These are phyloP conservation scores for Drosophila melanosoma DNA, from an alignment of 2,888 invertebrate genomes.

Conservation along the genomic window DNA sequence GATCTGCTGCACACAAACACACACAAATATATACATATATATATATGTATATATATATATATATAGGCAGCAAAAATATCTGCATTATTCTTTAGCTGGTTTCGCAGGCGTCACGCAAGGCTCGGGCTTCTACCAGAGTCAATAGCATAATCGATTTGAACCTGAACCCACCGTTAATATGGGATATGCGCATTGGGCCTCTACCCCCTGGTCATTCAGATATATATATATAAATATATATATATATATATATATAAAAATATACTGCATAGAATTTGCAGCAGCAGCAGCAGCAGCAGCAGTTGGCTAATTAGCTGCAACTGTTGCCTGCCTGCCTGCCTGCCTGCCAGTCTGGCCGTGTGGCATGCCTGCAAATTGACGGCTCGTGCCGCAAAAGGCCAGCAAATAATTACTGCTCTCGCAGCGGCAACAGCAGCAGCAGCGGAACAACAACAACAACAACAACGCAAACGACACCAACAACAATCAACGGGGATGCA, in stretches of 20 bases:
- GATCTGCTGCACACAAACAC: constrained; percentile 2
- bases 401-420: constrained; percentile 49
- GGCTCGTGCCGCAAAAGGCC: constrained; percentile 71
- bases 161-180: constrained; percentile 66
- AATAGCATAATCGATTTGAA: constrained; percentile 81
- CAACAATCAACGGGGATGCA: constrained; percentile 57
- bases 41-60: constrained; percentile 14
- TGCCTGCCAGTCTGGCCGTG: constrained; percentile 16
- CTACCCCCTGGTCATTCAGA: constrained; percentile 7
- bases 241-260: not conserved
- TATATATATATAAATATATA: not conserved
- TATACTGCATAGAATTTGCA: constrained; percentile 57
- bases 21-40: not conserved
- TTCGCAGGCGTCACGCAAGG: constrained; percentile 41
- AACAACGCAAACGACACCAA: constrained; percentile 7
- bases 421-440: constrained; percentile 25
- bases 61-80: not conserved
- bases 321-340: constrained; percentile 61
- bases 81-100: constrained; percentile 10
- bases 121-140: constrained; percentile 23
- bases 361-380: constrained; percentile 53
- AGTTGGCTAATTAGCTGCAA: constrained; percentile 79
- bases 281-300: constrained; percentile 66
- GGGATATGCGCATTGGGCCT: constrained; percentile 31
- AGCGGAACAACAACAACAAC: constrained; percentile 4